Percentiles rank a stretch among this genome's conserved stretches.
Conservation (phyloP, 2,113 vertebrate species). For the Uria lomvia region DNA sequence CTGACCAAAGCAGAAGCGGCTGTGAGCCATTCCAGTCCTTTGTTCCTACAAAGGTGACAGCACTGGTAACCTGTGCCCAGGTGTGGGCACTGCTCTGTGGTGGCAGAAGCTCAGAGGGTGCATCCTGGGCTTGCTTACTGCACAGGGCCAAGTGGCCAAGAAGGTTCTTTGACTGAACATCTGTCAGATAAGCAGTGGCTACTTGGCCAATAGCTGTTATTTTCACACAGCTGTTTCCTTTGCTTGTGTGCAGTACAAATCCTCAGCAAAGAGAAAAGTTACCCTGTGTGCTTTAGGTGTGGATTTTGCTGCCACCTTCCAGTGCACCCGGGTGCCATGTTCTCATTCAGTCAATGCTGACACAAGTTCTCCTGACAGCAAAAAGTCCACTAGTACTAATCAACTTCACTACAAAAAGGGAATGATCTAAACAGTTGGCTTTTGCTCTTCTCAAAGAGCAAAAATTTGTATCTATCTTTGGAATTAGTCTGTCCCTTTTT, state of each 20-base stretch:
- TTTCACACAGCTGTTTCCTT: background rate
- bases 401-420: background rate
- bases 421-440: background rate
- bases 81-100: background rate
- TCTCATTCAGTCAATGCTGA: background rate
- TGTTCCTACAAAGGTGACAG: background rate
- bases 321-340: accelerated
- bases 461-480: background rate
- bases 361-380: background rate
- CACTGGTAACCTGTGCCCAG: too few species aligned
- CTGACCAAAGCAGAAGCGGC: background rate
- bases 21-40: background rate
- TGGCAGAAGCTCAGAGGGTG: background rate
- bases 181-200: background rate
- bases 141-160: background rate
- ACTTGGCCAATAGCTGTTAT: accelerated
- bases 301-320: background rate
- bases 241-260: background rate
- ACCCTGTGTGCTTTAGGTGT: background rate
- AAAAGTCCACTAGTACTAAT: too few species aligned
- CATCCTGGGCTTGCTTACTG: background rate
- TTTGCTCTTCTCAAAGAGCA: background rate
- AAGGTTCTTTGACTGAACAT: background rate
- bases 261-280: background rate
- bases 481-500: background rate